Base-by-base conservation (phyloP, 2,888 invertebrate species). In the Andrena minutula region DNA sequence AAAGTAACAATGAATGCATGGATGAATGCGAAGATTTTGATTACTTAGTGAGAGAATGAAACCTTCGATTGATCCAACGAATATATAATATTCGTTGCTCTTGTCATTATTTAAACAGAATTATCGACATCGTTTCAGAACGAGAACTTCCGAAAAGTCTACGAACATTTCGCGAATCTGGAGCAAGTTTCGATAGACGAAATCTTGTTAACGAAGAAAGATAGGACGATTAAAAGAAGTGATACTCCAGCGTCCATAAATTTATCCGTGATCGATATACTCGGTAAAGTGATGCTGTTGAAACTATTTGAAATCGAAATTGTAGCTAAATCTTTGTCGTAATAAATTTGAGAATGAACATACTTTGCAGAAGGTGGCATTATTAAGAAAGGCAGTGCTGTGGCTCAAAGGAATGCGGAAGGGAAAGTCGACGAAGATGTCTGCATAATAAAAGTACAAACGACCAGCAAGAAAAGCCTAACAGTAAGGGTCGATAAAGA, bases 401-500 rank as follows among this genome's bases (percentile, higher is more conserved):
- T 10, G 0, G 12, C 61, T 16, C 51, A 77, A 63, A 69, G 69
- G 49, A 12, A 56, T 7, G n/a, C n/a, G 0, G 64, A 86, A 41
- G 66, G 56, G 30, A 32, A 73, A 12, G 30, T 28, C 1, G 74
- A 87, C n/a, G 80, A 89, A 53, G 69, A 90, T 53, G 20, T 56
- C 7, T 91, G 91, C 70, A 86, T 86, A 68, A 90, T 93, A 60
- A 93, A 93, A 88, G 83, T 93, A 51, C 93, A 93, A 82, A 88
- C 88, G 20, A 89, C 88, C 8, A 87, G 86, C 20, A 87, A 73
- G 5, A 93, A 90, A 76, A 82, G 81, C 10, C 64, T 93, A 26
- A 75, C 58, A 0, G 58, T 91, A 26, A 71, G 72, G 8, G 83
- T 93, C 20, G 88, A 82, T 26, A 88, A 72, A 56, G 75, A 89